phyloP scores from a whole-genome alignment of 2,797 vertebrate genomes.

The Pseudopleuronectes americanus region DNA sequence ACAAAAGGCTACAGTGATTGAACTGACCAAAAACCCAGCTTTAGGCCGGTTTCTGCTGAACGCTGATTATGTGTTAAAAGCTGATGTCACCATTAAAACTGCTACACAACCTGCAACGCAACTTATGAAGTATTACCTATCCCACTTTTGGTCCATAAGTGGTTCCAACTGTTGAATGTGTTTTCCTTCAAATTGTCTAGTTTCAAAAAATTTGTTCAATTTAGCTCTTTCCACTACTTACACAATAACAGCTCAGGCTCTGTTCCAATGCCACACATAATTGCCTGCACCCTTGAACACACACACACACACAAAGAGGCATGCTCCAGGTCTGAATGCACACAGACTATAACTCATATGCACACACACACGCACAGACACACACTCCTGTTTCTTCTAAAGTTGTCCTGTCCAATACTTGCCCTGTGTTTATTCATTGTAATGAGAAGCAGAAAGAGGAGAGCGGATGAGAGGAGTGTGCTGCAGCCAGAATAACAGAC shows the following conservation, averaged over 20 bases:
- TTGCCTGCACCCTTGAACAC: constrained; percentile 11
- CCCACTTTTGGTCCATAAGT: constrained; percentile 28
- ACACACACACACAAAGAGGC: constrained; percentile 1
- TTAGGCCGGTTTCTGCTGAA: constrained; percentile 27
- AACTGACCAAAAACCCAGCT: constrained; percentile 29
- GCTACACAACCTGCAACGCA: constrained; percentile 23
- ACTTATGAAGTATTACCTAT: constrained; percentile 33
- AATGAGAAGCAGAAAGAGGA: constrained; percentile 81
- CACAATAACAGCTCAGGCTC: constrained; percentile 32
- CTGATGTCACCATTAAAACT: constrained; percentile 24
- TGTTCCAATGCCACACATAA: constrained; percentile 37
- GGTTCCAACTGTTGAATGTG: constrained; percentile 48
- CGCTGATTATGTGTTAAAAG: constrained; percentile 32
- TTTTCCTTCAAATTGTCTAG: constrained; percentile 36
- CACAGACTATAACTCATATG: constrained; percentile 5
- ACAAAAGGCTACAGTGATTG: constrained; percentile 4
- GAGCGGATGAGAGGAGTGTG: constrained; percentile 50
- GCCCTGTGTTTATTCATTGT: constrained; percentile 75
- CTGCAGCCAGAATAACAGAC: constrained; percentile 79
- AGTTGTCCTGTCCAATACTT: constrained; percentile 65
- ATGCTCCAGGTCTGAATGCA: constrained; percentile 1
- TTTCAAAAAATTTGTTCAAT: constrained; percentile 49
- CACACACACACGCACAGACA: constrained; percentile 1
- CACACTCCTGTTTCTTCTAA: constrained; percentile 42
- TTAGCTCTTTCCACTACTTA: constrained; percentile 58